Evolutionary conservation across 2,888 invertebrate genomes (phyloP), one percentile per base, ranked within the genome.

Genomic region (Trileptium ribeirensis): DNA sequence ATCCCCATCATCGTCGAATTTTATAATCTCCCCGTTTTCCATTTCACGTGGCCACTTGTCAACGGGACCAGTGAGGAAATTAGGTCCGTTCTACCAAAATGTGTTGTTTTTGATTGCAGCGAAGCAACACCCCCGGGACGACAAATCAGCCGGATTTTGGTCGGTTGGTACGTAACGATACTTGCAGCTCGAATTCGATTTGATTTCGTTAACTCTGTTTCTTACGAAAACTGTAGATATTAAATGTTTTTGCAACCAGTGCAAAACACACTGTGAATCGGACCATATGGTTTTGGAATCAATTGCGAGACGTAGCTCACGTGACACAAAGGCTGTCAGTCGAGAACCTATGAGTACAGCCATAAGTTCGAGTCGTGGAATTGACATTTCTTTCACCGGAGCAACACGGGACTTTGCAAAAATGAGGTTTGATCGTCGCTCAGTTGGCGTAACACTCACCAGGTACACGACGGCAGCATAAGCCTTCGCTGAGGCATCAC

Each of bases 91-190:
- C n/a, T n/a, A n/a, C n/a, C n/a, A n/a, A n/a, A n/a, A n/a, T n/a
- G n/a, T n/a, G n/a, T n/a, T n/a, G n/a, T n/a, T n/a, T n/a, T n/a
- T n/a, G n/a, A n/a, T n/a, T n/a, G n/a, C n/a, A n/a, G n/a, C n/a
- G n/a, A n/a, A n/a, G 19, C 80, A 29, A 19, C 84, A 1, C 19
- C 86, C 87, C 75, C 70, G 85, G 37, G 19, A 85, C 0, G 84
- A 83, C 8, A 83, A 79, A 81, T 87, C 87, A 1, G 87, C 87
- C 0, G 87, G 86, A 82, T 87, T 87, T 0, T 84, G 81, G 34
- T 83, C 70, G 0, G 85, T 82, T 1, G 67, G 38, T 29, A 86
- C 85, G 77, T 87, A 84, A 31, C 82, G 83, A 84, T 86, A 86
- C 33, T 67, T n/a, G 3, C 81, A 79, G 34, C 40, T 38, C 1